Base-by-base conservation (phyloP, 1,140 invertebrate genomes). In the Octopus bimaculoides region DNA sequence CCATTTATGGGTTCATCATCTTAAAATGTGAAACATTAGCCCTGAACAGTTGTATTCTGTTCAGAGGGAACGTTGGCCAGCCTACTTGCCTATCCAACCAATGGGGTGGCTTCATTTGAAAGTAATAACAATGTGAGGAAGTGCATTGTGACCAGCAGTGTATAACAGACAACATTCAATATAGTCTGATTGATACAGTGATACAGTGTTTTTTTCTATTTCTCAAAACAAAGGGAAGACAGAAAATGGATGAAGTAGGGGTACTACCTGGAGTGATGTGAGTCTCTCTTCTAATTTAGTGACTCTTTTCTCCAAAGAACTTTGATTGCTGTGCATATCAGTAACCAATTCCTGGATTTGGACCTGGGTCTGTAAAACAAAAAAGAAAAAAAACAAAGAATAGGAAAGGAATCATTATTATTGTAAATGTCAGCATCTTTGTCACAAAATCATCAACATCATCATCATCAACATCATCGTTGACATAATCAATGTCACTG, bases 281-380 rank as follows among this genome's bases (percentile, higher is more conserved):
- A 90, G 82, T 20, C 85, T 87, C 69, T 89, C 87, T 80, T 90
- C 89, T 41, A 90, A 88, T 81, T 86, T 87, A 75, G 82, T 85
- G 4, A 89, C 87, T 69, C 88, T 74, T 78, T 86, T 85, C 89
- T 99, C 97, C 83, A 98, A 92, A 14, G 93, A 93, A 88, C 97
- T 95, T 89, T 98, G 96, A 79, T 96, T 93, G 71, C 94, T 93
- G 88, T 95, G 97, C 94, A 98, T 97, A 86, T 98, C 97, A 26
- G 96, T 96, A 74, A 98, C 96, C 85, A 98, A 95, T 91, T 98
- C 97, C 90, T 98, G 98, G 77, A 98, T 96, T 17, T 96, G 96
- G 87, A 96, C 97, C 92, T 98, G 97, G 77, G 96, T 98, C 97
- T 99, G 92, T 77, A 93, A 94, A n/a, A 61, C 52, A 12, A 74